A percentile compares a stretch with the other conserved stretches of the same genome.
These are phyloP conservation scores for Orcinus orca DNA, from an alignment of 2,113 vertebrate genomes.

Conservation along the genomic window DNA sequence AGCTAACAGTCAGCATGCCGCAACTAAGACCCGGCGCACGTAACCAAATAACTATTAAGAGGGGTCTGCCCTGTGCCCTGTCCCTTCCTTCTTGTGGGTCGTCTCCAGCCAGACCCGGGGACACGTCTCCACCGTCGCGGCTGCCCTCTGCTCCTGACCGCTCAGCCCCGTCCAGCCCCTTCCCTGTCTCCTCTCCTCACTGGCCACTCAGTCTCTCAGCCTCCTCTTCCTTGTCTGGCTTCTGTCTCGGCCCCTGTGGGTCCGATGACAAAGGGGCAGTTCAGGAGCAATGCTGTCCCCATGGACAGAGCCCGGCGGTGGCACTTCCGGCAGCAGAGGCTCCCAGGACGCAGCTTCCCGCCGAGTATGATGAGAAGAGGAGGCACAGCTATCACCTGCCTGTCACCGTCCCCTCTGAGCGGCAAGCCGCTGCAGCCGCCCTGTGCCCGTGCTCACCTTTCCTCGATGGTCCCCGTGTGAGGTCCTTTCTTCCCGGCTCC, in stretches of 20 bases:
- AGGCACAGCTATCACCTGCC: background rate
- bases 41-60: too few species aligned
- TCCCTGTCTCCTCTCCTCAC: background rate
- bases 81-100: too few species aligned
- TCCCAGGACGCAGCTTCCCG: background rate
- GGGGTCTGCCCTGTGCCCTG: background rate
- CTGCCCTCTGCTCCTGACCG: background rate
- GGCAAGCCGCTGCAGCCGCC: background rate
- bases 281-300: background rate
- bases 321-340: background rate
- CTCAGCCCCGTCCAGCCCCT: background rate
- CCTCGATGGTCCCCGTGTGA: background rate
- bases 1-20: too few species aligned
- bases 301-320: background rate
- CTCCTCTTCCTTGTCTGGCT: background rate
- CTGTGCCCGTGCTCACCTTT: background rate
- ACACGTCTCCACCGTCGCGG: accelerated
- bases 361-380: background rate
- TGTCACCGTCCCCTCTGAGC: background rate
- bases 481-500: background rate
- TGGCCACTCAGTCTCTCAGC: background rate
- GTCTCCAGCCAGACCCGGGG: background rate
- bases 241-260: background rate
- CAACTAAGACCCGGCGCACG: too few species aligned
- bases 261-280: background rate